phyloP scores from a whole-genome alignment of 2,888 invertebrate genomes.

The Bimastos eiseni region DNA sequence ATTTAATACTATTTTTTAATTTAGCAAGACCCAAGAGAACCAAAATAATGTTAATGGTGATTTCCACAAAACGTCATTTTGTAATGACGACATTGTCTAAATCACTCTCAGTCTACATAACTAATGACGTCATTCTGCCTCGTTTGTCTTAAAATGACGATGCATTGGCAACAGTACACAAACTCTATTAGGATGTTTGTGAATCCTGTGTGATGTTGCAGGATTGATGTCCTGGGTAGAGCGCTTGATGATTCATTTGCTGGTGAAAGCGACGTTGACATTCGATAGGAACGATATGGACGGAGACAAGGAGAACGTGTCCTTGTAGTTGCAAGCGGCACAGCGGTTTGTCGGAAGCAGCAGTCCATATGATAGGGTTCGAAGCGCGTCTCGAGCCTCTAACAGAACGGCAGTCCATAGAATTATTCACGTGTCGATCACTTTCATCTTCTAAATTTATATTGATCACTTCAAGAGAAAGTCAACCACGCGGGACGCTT shows the following conservation, averaged over 20 bases:
- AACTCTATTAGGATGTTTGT: too few relatives aligned
- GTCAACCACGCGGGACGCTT: too few relatives aligned
- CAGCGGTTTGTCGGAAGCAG: conserved; percentile 17
- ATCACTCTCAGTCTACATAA: not conserved
- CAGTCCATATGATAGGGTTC: conserved; percentile 18
- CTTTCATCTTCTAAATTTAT: too few relatives aligned
- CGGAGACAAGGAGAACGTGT: not conserved
- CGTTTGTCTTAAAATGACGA: not conserved
- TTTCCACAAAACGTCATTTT: not conserved
- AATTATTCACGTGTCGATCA: too few relatives aligned
- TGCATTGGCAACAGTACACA: too few relatives aligned
- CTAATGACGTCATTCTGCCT: not conserved
- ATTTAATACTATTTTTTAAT: not conserved
- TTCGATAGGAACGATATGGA: conserved; percentile 21
- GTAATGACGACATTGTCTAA: too few relatives aligned
- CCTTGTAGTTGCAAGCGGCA: conserved; percentile 21
- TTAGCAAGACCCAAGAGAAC: not conserved
- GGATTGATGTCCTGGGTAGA: too few relatives aligned
- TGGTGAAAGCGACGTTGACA: conserved; percentile 20
- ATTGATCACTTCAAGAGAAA: too few relatives aligned
- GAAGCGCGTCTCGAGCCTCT: conserved; percentile 17
- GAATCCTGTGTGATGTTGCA: not conserved
- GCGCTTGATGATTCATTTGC: conserved; percentile 31
- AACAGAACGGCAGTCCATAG: not conserved
- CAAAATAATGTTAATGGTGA: not conserved